Evolutionary conservation across 1,140 invertebrate species (phyloP), one percentile per base, ranked within the genome.

Genomic region (Laodelphax striatellus): DNA sequence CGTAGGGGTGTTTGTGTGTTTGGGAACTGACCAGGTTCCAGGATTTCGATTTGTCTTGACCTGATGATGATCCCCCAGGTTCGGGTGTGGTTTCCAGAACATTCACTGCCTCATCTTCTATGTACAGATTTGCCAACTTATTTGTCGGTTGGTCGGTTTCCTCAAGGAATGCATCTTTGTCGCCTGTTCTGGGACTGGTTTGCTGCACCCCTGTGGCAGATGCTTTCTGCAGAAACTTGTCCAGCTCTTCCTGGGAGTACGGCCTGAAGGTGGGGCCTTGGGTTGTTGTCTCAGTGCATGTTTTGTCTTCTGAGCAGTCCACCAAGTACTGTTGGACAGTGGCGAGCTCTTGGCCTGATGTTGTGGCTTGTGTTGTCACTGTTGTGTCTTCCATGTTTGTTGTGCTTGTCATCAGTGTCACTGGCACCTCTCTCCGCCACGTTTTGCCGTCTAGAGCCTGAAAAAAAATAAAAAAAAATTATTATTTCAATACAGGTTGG

Each of bases 1-100:
- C 82, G 61, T 79, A 81, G 1, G 80, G 77, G 69, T 75, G 71
- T 66, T 79, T 77, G 56, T 82, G 76, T 62, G 73, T 72, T 62
- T 78, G 67, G 43, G 65, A 59, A 13, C 63, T 54, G 0, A 70
- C 56, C 17, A 66, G 34, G 16, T 70, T 68, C 67, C 75, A 77
- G 16, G 71, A 70, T 57, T 70, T 70, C n/a, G 68, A 70, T 57
- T 70, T 68, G 34, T 69, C 68, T 10, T 68, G 56, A 52, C 62
- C 6, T 19, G 46, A 50, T 19, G 16, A 17, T 17, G 16, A 19
- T 50, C 6, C 9, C 9, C 50, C 8, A 31, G 54, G 34, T 54
- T 60, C 24, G 56, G 55, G 50, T 58, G 55, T 28, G 55, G 57
- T n/a, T 61, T 63, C 57, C 55, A 65, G 44, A 13, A 68, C 62